Conservation (phyloP, 2,113 vertebrate species). For the Nettapus auritus region DNA sequence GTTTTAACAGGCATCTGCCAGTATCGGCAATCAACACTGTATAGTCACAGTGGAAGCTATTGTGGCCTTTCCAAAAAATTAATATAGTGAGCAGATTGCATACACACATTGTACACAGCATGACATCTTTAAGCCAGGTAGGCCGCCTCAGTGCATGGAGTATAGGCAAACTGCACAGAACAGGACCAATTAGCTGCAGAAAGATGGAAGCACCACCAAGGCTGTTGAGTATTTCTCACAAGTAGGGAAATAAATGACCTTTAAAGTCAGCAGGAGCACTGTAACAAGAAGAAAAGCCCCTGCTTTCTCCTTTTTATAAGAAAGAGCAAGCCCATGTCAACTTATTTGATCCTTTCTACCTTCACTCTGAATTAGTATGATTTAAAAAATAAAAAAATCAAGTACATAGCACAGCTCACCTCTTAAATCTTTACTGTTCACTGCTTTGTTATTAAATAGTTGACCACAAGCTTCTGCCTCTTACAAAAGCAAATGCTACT, state of each 20-base stretch:
- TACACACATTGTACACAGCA: not conserved
- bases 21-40: not conserved
- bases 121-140: not conserved
- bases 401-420: not conserved
- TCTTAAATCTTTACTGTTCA: not conserved
- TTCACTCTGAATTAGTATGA: not conserved
- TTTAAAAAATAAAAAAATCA: not conserved
- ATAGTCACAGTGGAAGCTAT: not conserved
- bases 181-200: not conserved
- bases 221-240: not conserved
- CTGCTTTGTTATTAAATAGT: not conserved
- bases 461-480: not conserved
- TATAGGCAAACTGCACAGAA: not conserved
- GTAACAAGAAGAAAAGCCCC: not conserved
- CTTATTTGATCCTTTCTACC: not conserved
- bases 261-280: not conserved
- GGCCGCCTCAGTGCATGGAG: not conserved
- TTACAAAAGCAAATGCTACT: slow-evolving; percentile 27
- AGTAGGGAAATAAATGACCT: not conserved
- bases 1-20: not conserved
- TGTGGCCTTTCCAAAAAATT: not conserved
- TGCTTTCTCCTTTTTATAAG: not conserved
- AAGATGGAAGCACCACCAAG: not conserved
- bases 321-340: not conserved
- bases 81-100: not conserved